These are phyloP conservation scores for Mythimna vitellina DNA, from an alignment of 2,888 invertebrate species.

Conservation along the genomic window DNA sequence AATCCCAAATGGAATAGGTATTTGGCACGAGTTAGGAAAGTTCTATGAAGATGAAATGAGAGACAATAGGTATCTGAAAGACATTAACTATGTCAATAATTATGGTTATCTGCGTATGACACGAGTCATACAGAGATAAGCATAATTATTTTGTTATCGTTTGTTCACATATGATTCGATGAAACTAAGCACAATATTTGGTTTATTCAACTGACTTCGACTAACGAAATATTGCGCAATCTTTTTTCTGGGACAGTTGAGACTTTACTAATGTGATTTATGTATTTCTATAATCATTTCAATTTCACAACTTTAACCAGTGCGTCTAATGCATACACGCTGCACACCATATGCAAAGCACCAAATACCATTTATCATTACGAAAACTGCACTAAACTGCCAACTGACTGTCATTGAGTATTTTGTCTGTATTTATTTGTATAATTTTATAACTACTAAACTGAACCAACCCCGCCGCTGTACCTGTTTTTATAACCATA, in stretches of 20 bases:
- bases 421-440: too few species aligned
- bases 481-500: too few species aligned
- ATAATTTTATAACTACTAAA: too few species aligned
- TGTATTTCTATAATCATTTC: not conserved
- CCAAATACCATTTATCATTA: too few species aligned
- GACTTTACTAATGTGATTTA: not conserved
- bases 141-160: not conserved
- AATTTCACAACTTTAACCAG: not conserved
- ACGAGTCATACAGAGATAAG: too few species aligned
- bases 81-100: not conserved
- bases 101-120: conserved; percentile 5
- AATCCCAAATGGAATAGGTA: conserved; percentile 12
- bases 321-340: too few species aligned
- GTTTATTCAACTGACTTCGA: not conserved
- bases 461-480: too few species aligned
- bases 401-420: too few species aligned
- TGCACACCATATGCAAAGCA: too few species aligned
- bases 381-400: too few species aligned
- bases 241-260: not conserved
- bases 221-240: conserved; percentile 9
- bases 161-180: not conserved
- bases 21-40: not conserved
- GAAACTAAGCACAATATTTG: not conserved
- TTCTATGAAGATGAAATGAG: not conserved
- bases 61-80: not conserved